These are phyloP conservation scores for Corbicula japonica DNA, from an alignment of 2,888 invertebrate species.

Conservation along the genomic window DNA sequence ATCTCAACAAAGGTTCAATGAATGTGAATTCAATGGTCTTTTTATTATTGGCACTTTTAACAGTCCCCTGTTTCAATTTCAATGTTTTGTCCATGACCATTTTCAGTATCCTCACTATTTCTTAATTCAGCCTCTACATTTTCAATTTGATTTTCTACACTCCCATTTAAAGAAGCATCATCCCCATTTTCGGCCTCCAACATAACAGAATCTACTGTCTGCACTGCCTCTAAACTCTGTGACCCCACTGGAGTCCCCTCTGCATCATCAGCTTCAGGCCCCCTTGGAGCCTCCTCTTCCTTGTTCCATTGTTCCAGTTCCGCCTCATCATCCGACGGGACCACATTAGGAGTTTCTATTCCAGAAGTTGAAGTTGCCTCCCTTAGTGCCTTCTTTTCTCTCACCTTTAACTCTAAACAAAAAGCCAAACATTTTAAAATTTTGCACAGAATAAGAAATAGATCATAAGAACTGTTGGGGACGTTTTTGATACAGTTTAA, in stretches of 20 bases:
- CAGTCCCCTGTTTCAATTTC: no score
- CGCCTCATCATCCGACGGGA: constrained; percentile 58
- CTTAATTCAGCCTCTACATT: not conserved
- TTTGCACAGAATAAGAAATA: not conserved
- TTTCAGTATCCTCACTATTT: no score
- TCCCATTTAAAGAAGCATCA: not conserved
- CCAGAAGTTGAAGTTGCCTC: constrained; percentile 16
- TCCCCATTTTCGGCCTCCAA: not conserved
- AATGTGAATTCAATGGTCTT: no score
- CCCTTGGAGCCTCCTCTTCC: constrained; percentile 41
- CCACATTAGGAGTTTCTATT: constrained; percentile 54
- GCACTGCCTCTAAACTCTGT: constrained; percentile 58
- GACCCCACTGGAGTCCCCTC: constrained; percentile 20
- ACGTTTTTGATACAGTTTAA: not conserved
- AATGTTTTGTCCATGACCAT: no score
- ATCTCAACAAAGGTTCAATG: no score
- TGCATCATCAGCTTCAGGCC: constrained; percentile 47
- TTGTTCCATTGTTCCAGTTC: constrained; percentile 60
- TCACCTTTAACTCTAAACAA: constrained; percentile 31
- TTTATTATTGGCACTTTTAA: no score
- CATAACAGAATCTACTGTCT: constrained; percentile 9
- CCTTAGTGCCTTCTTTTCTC: constrained; percentile 15
- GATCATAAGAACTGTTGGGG: not conserved
- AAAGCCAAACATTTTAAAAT: not conserved
- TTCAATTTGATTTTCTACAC: not conserved